Evolutionary conservation across 2,888 invertebrate species (phyloP).

Genomic region (Adineta ricciae): DNA sequence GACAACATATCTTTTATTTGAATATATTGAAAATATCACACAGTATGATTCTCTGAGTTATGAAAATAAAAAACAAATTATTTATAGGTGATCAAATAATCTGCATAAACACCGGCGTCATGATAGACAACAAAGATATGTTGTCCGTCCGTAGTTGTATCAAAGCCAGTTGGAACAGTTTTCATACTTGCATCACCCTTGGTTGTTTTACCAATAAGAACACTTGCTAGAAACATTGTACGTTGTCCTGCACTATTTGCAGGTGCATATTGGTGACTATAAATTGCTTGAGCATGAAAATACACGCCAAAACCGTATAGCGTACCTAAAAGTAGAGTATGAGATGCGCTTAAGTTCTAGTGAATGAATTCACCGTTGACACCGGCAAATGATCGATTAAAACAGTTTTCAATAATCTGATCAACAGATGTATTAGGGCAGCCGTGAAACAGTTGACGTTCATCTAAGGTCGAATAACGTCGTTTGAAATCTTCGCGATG

Average conservation of each 20-base stretch:
- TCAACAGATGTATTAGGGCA: background rate
- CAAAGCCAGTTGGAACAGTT: constrained; percentile 39
- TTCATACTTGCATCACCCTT: constrained; percentile 36
- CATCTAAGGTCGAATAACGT: background rate
- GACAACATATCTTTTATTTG: too few species aligned
- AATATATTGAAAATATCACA: too few species aligned
- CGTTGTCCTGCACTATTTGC: constrained; percentile 37
- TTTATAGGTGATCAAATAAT: constrained; percentile 41
- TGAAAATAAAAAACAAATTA: background rate
- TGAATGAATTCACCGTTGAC: constrained; percentile 37
- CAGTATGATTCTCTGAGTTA: too few species aligned
- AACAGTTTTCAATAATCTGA: constrained; percentile 34
- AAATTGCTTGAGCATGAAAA: constrained; percentile 40
- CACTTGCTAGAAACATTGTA: constrained; percentile 39
- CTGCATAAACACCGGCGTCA: constrained; percentile 44
- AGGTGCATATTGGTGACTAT: constrained; percentile 37
- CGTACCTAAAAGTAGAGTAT: constrained; percentile 38
- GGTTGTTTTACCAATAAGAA: constrained; percentile 39
- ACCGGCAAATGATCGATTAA: constrained; percentile 39
- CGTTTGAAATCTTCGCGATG: background rate
- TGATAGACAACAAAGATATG: constrained; percentile 43
- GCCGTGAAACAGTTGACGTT: background rate
- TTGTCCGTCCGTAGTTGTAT: constrained; percentile 40
- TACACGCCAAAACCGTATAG: constrained; percentile 43
- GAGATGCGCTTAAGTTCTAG: background rate